These are phyloP conservation scores for Cabera pusaria DNA, from an alignment of 2,888 invertebrate genomes.

Conservation along the genomic window DNA sequence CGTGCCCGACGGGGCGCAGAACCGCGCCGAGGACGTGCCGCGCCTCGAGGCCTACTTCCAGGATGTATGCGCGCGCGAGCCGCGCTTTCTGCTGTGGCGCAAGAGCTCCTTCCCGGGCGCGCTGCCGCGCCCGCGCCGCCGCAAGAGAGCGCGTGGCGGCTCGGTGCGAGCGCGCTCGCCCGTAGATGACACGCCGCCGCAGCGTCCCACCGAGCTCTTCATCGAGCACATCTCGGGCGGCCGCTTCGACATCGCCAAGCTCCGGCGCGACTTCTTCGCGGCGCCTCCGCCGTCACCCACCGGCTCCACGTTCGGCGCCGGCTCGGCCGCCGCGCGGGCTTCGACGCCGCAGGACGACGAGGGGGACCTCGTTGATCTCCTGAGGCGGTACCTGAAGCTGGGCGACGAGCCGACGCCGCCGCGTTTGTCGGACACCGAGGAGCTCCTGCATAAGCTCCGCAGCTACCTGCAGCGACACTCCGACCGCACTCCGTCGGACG, in stretches of 20 bases:
- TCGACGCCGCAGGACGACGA: constrained; percentile 63
- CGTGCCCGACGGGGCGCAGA: constrained; percentile 91
- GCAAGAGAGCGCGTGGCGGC: constrained; percentile 85
- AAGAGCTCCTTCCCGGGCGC: constrained; percentile 92
- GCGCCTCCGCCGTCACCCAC: constrained; percentile 59
- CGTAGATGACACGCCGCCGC: constrained; percentile 84
- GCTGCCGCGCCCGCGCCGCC: constrained; percentile 81
- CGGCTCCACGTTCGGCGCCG: constrained; percentile 35
- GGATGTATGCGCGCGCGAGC: constrained; percentile 90
- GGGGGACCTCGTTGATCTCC: constrained; percentile 84
- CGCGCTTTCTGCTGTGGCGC: constrained; percentile 91
- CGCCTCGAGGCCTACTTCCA: constrained; percentile 93
- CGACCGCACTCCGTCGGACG: constrained; percentile 56
- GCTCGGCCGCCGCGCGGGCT: constrained; percentile 40
- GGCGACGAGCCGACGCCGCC: constrained; percentile 78
- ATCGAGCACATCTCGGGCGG: constrained; percentile 83
- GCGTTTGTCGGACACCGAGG: constrained; percentile 81
- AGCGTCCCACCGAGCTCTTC: constrained; percentile 73
- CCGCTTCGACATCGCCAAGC: constrained; percentile 86
- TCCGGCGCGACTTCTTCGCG: constrained; percentile 87
- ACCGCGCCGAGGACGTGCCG: constrained; percentile 89
- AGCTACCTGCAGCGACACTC: constrained; percentile 77
- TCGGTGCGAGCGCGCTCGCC: constrained; percentile 87
- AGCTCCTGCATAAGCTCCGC: constrained; percentile 85
- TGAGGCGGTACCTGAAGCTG: constrained; percentile 86